A percentile compares a stretch with the other conserved stretches of the same genome.
These are phyloP conservation scores for Sebastes kiyomatsui DNA, from an alignment of 2,797 vertebrate species.

Conservation along the genomic window DNA sequence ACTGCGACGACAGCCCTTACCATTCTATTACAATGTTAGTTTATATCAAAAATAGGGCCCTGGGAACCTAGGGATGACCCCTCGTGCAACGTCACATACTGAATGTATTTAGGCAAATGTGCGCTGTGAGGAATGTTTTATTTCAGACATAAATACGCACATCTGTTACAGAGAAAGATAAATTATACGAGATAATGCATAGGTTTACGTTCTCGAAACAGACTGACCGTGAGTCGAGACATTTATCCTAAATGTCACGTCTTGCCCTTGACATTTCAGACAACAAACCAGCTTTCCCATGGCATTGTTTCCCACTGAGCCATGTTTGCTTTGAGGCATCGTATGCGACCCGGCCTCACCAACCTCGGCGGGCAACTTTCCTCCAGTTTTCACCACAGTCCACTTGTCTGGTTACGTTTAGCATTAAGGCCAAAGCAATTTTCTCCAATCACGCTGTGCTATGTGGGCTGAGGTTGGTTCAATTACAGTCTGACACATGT, in stretches of 20 bases:
- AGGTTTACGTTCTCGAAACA: neutral
- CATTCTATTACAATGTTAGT: neutral
- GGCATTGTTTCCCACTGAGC: neutral
- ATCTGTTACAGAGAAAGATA: neutral
- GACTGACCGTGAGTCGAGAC: neutral
- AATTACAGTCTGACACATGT: neutral
- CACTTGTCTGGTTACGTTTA: slow-evolving; percentile 24
- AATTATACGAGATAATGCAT: neutral
- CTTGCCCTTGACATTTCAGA: neutral
- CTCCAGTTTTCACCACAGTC: neutral
- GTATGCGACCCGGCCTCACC: neutral
- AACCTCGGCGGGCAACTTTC: neutral
- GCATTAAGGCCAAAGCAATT: slow-evolving; percentile 29
- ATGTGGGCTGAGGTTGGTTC: neutral
- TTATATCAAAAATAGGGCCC: neutral
- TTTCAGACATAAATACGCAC: neutral
- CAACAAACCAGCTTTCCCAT: neutral
- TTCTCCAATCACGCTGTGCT: neutral
- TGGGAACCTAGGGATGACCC: neutral
- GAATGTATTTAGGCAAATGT: neutral
- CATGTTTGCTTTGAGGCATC: neutral
- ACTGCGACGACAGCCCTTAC: too few species aligned
- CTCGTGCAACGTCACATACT: neutral
- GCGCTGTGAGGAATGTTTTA: neutral
- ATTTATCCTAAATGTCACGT: slow-evolving; percentile 12